Evolutionary conservation across 2,113 vertebrate genomes (phyloP).

Genomic region (Rhabdomys dilectus): DNA sequence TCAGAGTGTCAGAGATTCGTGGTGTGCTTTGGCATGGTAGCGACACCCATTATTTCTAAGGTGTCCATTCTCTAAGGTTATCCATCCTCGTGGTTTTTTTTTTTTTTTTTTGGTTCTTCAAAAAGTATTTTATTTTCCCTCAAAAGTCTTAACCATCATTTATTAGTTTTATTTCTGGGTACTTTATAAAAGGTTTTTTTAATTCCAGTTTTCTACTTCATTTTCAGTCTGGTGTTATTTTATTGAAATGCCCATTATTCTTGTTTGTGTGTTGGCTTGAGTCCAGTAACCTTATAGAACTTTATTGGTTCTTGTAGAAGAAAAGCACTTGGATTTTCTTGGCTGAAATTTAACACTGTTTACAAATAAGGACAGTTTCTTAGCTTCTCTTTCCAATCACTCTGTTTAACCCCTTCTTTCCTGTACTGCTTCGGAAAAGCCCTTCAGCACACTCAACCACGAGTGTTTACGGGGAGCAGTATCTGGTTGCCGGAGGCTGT

Average conservation of each 20-base stretch:
- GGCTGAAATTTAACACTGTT: slow-evolving; percentile 36
- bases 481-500: background rate
- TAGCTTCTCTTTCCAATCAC: slow-evolving; percentile 14
- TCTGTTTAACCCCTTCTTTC: slow-evolving; percentile 8
- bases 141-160: slow-evolving; percentile 21
- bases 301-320: slow-evolving; percentile 29
- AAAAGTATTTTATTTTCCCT: slow-evolving; percentile 58
- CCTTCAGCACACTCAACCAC: background rate
- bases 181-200: background rate
- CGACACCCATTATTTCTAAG: background rate
- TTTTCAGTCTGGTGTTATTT: slow-evolving; percentile 23
- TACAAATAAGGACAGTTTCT: slow-evolving; percentile 33
- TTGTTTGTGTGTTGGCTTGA: slow-evolving; percentile 33
- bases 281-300: slow-evolving; percentile 23
- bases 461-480: background rate
- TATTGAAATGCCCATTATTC: slow-evolving; percentile 28
- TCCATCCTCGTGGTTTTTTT: background rate
- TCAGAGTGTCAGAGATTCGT: slow-evolving; percentile 39
- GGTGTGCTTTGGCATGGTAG: background rate
- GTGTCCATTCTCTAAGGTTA: background rate
- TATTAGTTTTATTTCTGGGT: slow-evolving; percentile 37
- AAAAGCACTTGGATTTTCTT: slow-evolving; percentile 25
- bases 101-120: background rate
- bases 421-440: background rate
- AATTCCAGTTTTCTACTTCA: slow-evolving; percentile 7